Conservation (phyloP, 2,797 vertebrate species). For the Coracias cyanogaster region DNA sequence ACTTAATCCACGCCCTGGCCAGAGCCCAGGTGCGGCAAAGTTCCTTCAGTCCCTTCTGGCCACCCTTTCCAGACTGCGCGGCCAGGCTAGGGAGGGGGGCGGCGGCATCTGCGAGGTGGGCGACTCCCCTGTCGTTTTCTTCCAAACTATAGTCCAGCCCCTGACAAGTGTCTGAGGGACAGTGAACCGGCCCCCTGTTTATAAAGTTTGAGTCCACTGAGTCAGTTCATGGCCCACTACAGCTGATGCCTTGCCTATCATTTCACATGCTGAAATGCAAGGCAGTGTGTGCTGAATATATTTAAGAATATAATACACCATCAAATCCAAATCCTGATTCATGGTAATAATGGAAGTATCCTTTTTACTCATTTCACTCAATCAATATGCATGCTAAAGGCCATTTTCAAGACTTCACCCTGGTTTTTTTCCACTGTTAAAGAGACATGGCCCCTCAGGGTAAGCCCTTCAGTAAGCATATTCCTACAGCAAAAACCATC, state of each 20-base stretch:
- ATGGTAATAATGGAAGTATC: neutral
- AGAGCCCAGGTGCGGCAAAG: too few relatives aligned
- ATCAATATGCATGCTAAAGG: conserved; percentile 17
- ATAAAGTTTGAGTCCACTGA: too few relatives aligned
- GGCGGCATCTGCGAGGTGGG: too few relatives aligned
- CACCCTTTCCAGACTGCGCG: too few relatives aligned
- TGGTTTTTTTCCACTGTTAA: too few relatives aligned
- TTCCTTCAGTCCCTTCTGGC: too few relatives aligned
- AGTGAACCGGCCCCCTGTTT: too few relatives aligned
- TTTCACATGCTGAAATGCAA: neutral
- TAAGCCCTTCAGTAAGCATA: neutral
- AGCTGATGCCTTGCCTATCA: conserved; percentile 9
- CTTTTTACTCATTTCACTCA: conserved; percentile 14
- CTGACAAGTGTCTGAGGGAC: too few relatives aligned
- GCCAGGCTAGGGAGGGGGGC: too few relatives aligned
- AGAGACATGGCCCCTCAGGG: neutral
- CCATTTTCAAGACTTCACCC: neutral
- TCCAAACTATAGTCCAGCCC: too few relatives aligned
- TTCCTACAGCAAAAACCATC: neutral
- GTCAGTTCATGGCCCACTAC: neutral
- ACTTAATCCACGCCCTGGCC: too few relatives aligned
- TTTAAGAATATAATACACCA: conserved; percentile 63
- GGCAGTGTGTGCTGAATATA: conserved; percentile 21
- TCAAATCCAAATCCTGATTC: conserved; percentile 45
- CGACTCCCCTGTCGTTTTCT: too few relatives aligned